These are phyloP conservation scores for Pseudocheirus occidentalis DNA, from an alignment of 2,797 vertebrate species.

Conservation along the genomic window DNA sequence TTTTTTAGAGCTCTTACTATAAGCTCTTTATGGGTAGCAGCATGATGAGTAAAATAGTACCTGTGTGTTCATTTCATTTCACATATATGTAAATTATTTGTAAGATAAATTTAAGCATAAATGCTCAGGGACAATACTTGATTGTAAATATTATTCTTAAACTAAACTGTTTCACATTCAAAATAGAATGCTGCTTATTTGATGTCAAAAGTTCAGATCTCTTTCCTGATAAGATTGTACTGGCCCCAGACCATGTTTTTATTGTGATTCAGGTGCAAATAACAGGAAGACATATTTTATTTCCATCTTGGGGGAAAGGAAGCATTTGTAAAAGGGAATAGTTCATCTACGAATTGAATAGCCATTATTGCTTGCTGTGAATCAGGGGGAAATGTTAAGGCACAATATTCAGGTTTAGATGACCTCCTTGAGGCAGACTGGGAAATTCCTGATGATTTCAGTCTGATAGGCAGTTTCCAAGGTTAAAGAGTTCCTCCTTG, in stretches of 20 bases:
- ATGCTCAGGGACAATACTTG: slow-evolving; percentile 6
- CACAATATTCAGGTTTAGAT: slow-evolving; percentile 22
- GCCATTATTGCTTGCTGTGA: slow-evolving; percentile 32
- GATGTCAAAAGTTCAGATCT: slow-evolving; percentile 65
- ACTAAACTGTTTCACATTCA: slow-evolving; percentile 53
- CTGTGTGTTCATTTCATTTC: slow-evolving; percentile 16
- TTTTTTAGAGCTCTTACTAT: neutral
- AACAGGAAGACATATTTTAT: slow-evolving; percentile 75
- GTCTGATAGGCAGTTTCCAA: neutral
- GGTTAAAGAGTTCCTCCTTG: neutral
- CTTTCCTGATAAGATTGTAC: slow-evolving; percentile 67
- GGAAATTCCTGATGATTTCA: slow-evolving; percentile 61
- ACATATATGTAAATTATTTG: slow-evolving; percentile 3
- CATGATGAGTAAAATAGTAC: neutral
- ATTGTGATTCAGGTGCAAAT: slow-evolving; percentile 77
- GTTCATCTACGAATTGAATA: slow-evolving; percentile 50
- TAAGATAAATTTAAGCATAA: slow-evolving; percentile 29
- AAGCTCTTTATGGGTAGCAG: neutral
- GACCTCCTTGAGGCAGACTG: slow-evolving; percentile 14
- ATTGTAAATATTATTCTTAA: slow-evolving; percentile 31
- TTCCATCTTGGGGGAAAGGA: slow-evolving; percentile 57
- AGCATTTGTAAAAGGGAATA: slow-evolving; percentile 64
- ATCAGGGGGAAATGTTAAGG: slow-evolving; percentile 46
- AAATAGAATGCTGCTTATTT: slow-evolving; percentile 52
- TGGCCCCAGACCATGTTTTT: slow-evolving; percentile 65